phyloP scores from a whole-genome alignment of 2,797 vertebrate genomes.

The Falco columbarius region DNA sequence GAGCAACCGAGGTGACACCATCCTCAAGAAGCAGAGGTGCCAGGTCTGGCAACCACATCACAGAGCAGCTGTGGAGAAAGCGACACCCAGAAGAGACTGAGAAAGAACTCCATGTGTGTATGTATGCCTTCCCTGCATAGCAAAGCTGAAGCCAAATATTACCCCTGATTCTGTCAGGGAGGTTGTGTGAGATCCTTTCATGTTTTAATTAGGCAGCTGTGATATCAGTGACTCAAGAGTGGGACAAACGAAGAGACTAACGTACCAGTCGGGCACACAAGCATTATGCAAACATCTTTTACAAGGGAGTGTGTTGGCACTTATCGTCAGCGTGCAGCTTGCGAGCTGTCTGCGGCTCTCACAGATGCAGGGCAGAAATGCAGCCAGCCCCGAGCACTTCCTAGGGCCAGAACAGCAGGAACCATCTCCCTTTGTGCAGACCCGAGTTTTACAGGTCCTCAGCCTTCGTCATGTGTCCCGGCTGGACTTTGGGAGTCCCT shows the following conservation, averaged over 20 bases:
- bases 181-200: slow-evolving; percentile 24
- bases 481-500: not conserved
- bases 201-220: slow-evolving; percentile 69
- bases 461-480: not conserved
- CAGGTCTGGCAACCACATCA: not conserved
- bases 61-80: not conserved
- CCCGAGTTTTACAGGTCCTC: accelerated
- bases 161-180: slow-evolving; percentile 10
- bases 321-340: not conserved
- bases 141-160: not conserved
- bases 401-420: accelerated
- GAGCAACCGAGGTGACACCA: not conserved
- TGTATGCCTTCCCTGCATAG: not conserved
- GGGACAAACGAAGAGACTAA: slow-evolving; percentile 19
- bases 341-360: not conserved
- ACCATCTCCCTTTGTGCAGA: not conserved
- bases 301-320: not conserved
- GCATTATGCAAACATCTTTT: slow-evolving; percentile 1
- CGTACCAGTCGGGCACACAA: not conserved
- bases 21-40: not conserved
- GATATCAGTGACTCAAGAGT: slow-evolving; percentile 50
- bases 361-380: too few species aligned
- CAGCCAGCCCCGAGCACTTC: not conserved
- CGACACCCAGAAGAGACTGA: not conserved
- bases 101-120: not conserved